phyloP scores from a whole-genome alignment of 2,797 vertebrate genomes.

The Oreonectes daqikongensis region DNA sequence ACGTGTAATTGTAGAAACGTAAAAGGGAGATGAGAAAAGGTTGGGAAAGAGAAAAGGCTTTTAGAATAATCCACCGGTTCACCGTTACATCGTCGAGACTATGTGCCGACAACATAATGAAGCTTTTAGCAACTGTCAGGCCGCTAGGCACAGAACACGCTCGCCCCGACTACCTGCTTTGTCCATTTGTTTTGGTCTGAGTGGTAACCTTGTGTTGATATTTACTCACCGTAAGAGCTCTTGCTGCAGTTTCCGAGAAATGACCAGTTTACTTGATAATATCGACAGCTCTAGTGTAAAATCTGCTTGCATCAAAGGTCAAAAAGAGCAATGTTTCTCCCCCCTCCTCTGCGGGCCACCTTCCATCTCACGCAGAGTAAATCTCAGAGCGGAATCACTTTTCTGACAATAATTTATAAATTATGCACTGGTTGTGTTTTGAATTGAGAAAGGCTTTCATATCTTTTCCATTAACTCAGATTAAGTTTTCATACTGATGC shows the following conservation, averaged over 20 bases:
- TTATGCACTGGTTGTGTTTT: constrained; percentile 97
- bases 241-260: constrained; percentile 83
- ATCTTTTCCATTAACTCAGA: constrained; percentile 99
- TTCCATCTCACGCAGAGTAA: constrained; percentile 88
- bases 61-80: constrained; percentile 75
- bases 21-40: constrained; percentile 57
- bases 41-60: constrained; percentile 62
- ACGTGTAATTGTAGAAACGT: constrained; percentile 72
- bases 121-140: constrained; percentile 83
- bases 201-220: constrained; percentile 78
- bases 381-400: constrained; percentile 98
- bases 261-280: constrained; percentile 91
- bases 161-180: constrained; percentile 69
- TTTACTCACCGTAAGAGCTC: constrained; percentile 78
- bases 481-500: constrained; percentile 99
- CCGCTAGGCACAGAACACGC: constrained; percentile 74
- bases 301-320: constrained; percentile 91
- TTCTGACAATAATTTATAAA: constrained; percentile 99
- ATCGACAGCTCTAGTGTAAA: constrained; percentile 96
- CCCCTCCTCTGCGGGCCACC: constrained; percentile 67
- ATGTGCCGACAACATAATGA: constrained; percentile 80
- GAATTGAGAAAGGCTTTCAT: constrained; percentile 99
- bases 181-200: constrained; percentile 66
- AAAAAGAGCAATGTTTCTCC: constrained; percentile 81
- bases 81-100: constrained; percentile 65